Conservation (phyloP, 2,113 vertebrate genomes). For the Scytalopus superciliaris region DNA sequence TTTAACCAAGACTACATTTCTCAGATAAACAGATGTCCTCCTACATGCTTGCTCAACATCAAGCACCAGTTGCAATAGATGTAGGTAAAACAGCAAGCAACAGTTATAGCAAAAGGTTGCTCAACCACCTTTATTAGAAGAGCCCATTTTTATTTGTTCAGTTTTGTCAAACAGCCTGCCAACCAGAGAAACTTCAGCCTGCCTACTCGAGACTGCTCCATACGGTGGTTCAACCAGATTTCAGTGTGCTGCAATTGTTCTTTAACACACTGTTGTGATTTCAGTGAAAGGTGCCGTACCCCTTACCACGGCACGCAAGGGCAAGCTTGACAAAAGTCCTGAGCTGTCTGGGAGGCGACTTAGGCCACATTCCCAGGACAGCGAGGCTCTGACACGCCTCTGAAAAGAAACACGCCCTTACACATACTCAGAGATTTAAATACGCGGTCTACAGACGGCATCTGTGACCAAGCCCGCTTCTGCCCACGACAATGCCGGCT, state of each 20-base stretch:
- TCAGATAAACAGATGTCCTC: neutral
- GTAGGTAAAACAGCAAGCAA: neutral
- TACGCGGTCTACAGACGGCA: accelerated
- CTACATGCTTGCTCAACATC: slow-evolving; percentile 29
- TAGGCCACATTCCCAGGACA: neutral
- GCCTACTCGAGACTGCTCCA: neutral
- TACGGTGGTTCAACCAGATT: neutral
- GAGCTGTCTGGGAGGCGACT: neutral
- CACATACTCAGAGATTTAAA: too few relatives aligned
- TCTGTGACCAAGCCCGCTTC: neutral
- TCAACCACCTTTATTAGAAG: neutral
- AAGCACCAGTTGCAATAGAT: neutral
- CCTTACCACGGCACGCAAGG: neutral
- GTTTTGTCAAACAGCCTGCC: neutral
- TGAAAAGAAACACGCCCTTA: accelerated
- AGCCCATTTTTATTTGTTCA: neutral
- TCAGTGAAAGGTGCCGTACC: neutral
- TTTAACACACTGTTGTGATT: neutral
- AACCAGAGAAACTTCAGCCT: neutral
- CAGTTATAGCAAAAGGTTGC: neutral
- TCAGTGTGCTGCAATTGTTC: accelerated
- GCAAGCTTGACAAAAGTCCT: accelerated
- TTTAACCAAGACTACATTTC: neutral
- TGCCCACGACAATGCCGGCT: accelerated
- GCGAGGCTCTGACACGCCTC: neutral